Evolutionary conservation across 2,888 invertebrate genomes (phyloP).

Genomic region (Ptilodon capucinus): DNA sequence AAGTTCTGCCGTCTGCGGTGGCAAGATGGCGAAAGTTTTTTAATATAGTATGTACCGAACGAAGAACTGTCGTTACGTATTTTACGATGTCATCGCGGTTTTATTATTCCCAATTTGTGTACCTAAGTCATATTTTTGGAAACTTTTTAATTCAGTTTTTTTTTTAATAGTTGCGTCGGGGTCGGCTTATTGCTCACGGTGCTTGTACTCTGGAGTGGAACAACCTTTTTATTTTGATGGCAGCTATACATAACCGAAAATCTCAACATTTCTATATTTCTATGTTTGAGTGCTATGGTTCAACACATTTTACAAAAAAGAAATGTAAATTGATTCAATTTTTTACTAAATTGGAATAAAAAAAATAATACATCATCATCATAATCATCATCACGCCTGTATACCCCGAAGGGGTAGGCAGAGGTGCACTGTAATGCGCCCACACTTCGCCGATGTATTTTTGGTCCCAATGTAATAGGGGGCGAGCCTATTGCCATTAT

Average conservation of each 20-base stretch:
- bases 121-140: constrained; percentile 26
- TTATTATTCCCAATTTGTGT: constrained; percentile 48
- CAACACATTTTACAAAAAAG: no score
- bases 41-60: constrained; percentile 45
- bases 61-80: constrained; percentile 40
- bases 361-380: no score
- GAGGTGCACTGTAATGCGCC: no score
- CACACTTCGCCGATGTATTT: no score
- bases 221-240: neutral
- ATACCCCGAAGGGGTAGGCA: no score
- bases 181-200: neutral
- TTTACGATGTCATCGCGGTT: constrained; percentile 53
- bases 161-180: neutral
- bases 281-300: no score
- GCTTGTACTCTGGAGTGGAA: neutral
- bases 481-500: no score
- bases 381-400: no score
- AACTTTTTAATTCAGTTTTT: neutral
- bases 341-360: no score
- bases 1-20: constrained; percentile 38
- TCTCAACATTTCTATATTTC: no score
- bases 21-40: constrained; percentile 44
- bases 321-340: no score
- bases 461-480: no score
- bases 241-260: neutral